Percentiles rank a stretch among this genome's conserved stretches.
phyloP scores from a whole-genome alignment of 2,888 invertebrate species.

The Lordiphosa fenestrarum region DNA sequence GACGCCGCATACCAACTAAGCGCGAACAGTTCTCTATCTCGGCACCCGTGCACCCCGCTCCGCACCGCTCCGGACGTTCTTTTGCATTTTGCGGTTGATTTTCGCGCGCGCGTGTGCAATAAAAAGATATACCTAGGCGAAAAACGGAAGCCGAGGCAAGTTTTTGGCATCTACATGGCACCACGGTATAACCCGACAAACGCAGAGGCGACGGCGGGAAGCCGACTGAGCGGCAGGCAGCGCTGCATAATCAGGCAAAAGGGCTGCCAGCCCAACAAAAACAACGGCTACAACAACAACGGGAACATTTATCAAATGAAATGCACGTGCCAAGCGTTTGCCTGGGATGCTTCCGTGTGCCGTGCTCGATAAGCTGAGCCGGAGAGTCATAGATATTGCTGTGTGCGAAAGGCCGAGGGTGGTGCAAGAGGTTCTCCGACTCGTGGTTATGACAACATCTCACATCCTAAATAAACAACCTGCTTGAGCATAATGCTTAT shows the following conservation, averaged over 20 bases:
- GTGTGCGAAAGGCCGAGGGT: too few species aligned
- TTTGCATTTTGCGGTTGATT: conserved; percentile 53
- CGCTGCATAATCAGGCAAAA: conserved; percentile 63
- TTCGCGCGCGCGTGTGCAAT: conserved; percentile 58
- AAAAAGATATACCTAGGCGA: conserved; percentile 57
- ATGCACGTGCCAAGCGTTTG: conserved; percentile 70
- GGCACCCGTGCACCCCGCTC: background rate
- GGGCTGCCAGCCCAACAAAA: conserved; percentile 28
- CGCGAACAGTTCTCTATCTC: conserved; percentile 5
- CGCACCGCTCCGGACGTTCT: background rate
- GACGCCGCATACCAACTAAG: conserved; percentile 66
- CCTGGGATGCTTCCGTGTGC: conserved; percentile 52
- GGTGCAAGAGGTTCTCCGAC: too few species aligned
- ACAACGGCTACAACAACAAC: conserved; percentile 9
- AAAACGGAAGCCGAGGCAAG: conserved; percentile 55
- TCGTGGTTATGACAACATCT: too few species aligned
- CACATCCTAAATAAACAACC: too few species aligned
- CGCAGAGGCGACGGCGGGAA: background rate
- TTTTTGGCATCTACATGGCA: conserved; percentile 43
- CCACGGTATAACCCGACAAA: conserved; percentile 24
- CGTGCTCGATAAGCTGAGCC: conserved; percentile 38
- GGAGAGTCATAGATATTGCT: background rate
- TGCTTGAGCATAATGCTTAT: too few species aligned
- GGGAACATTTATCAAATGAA: conserved; percentile 70
- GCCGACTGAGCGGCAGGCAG: conserved; percentile 22